Evolutionary conservation across 1,140 invertebrate species (phyloP).

Genomic region (Apis laboriosa): DNA sequence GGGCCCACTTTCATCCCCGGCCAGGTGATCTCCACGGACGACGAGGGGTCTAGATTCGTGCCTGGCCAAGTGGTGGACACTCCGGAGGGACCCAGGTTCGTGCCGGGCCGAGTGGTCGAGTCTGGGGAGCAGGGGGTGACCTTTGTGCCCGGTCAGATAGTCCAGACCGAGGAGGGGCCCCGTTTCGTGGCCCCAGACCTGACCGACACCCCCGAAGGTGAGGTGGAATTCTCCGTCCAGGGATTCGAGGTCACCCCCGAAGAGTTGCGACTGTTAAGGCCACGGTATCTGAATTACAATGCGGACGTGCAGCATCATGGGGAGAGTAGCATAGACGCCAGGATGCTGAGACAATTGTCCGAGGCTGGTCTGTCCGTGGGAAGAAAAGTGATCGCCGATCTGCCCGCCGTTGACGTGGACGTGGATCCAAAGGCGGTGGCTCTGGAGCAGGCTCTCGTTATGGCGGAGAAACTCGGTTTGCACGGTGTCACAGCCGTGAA

Average conservation of each 20-base stretch:
- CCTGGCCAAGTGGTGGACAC: constrained; percentile 89
- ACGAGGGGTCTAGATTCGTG: constrained; percentile 86
- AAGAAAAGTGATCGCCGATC: constrained; percentile 83
- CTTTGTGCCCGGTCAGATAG: constrained; percentile 87
- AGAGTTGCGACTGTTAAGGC: constrained; percentile 84
- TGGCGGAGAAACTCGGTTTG: constrained; percentile 78
- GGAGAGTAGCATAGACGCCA: constrained; percentile 85
- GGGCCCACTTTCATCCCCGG: constrained; percentile 88
- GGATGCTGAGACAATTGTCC: constrained; percentile 86
- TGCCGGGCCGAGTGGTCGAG: constrained; percentile 87
- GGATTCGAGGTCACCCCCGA: constrained; percentile 88
- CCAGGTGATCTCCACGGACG: constrained; percentile 87
- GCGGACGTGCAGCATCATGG: constrained; percentile 81
- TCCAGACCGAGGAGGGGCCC: constrained; percentile 87
- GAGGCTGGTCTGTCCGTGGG: constrained; percentile 87
- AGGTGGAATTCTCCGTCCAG: constrained; percentile 87
- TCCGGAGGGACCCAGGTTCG: constrained; percentile 86
- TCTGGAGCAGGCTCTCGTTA: constrained; percentile 75
- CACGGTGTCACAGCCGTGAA: constrained; percentile 76
- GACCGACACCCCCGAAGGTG: constrained; percentile 84
- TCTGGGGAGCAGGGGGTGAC: constrained; percentile 84
- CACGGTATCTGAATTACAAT: constrained; percentile 80
- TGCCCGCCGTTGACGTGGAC: constrained; percentile 84
- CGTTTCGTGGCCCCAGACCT: constrained; percentile 87
- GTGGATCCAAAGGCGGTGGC: constrained; percentile 82